Percentiles rank a stretch among this genome's conserved stretches.
Conservation (phyloP, 2,888 invertebrate genomes). For the Chrysolina haemoptera region DNA sequence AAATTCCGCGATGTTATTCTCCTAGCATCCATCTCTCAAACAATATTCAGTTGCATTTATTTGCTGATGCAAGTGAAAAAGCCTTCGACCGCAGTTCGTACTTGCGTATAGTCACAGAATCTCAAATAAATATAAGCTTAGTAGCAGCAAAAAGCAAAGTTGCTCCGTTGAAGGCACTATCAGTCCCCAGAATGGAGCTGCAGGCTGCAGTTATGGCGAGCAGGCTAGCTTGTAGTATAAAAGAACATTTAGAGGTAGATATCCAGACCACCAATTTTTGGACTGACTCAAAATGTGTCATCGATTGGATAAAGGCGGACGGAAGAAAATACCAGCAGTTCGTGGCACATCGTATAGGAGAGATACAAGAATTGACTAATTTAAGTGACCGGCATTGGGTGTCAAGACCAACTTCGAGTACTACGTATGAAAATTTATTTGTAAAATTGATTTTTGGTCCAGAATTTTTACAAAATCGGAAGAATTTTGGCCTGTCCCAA, state of each 20-base stretch:
- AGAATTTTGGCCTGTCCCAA: not conserved
- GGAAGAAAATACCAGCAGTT: no score
- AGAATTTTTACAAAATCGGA: not conserved
- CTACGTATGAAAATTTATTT: not conserved
- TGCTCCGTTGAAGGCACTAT: not conserved
- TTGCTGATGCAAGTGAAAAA: not conserved
- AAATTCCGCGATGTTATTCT: conserved; percentile 17
- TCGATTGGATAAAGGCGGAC: not conserved
- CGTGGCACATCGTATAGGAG: not conserved
- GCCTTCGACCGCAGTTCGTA: no score
- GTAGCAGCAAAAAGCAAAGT: conserved; percentile 1
- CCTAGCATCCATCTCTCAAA: not conserved
- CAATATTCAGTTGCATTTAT: conserved; percentile 5
- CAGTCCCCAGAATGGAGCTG: not conserved
- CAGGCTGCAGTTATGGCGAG: not conserved
- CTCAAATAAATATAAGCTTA: no score
- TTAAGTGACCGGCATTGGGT: not conserved
- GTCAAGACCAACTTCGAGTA: no score
- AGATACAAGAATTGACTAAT: not conserved
- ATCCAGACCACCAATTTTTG: not conserved
- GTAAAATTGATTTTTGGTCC: not conserved
- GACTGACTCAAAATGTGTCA: not conserved
- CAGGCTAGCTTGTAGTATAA: not conserved
- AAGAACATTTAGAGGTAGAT: not conserved
- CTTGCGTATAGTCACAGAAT: no score